Evolutionary conservation across 2,888 invertebrate genomes (phyloP).

Genomic region (Torymus tubicola): DNA sequence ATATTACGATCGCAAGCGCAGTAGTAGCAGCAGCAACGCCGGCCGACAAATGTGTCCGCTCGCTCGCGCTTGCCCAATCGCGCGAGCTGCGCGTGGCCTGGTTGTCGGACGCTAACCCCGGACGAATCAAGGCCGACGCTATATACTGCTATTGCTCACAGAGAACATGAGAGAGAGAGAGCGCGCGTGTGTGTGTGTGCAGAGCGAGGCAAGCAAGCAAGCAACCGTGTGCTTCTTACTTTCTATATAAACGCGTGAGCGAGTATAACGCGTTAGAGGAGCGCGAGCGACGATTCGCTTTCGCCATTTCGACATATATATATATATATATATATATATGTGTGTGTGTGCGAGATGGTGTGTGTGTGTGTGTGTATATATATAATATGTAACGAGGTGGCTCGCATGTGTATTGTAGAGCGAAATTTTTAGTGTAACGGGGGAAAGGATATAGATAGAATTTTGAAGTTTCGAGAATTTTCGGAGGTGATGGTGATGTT

Average conservation of each 20-base stretch:
- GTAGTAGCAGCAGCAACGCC: neutral
- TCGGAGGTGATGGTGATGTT: no score
- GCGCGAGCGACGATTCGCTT: conserved; percentile 42
- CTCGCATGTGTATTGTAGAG: no score
- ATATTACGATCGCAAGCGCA: no score
- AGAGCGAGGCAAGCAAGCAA: neutral
- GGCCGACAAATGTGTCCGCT: conserved; percentile 52
- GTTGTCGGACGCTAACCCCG: conserved; percentile 68
- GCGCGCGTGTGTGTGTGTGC: no score
- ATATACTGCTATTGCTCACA: conserved; percentile 42
- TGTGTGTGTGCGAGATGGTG: no score
- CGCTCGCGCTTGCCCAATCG: conserved; percentile 69
- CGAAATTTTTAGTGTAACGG: no score
- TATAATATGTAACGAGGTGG: no score
- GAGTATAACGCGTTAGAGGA: conserved; percentile 15
- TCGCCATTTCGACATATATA: conserved; percentile 52
- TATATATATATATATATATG: no score
- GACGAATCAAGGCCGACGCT: conserved; percentile 71
- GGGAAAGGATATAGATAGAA: no score
- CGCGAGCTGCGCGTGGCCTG: conserved; percentile 58
- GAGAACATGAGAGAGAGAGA: no score
- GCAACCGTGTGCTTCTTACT: conserved; percentile 53
- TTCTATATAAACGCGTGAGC: conserved; percentile 43
- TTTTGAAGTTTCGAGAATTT: no score
- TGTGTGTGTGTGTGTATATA: no score